A percentile compares a stretch with the other conserved stretches of the same genome.
Conservation (phyloP, 1,140 invertebrate species). For the Callitettix versicolor region DNA sequence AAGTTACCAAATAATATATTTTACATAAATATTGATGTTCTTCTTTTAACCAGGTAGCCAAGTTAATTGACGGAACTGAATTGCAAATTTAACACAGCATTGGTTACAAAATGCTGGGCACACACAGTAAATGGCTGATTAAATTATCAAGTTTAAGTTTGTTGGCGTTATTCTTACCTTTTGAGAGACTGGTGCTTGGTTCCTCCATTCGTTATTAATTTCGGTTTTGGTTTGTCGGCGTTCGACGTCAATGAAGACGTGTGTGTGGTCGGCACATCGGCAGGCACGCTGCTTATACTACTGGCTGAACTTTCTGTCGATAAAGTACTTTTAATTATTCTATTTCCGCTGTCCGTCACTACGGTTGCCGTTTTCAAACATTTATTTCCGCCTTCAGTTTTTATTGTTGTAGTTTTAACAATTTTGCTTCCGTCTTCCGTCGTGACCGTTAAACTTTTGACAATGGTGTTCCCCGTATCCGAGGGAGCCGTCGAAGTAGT, state of each 20-base stretch:
- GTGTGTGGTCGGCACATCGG: slow-evolving; percentile 8
- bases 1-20: too few relatives aligned
- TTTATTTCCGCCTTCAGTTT: slow-evolving; percentile 2
- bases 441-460: neutral
- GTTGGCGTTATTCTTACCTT: slow-evolving; percentile 31
- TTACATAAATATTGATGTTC: too few relatives aligned
- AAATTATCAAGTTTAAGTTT: slow-evolving; percentile 2
- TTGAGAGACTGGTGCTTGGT: slow-evolving; percentile 42
- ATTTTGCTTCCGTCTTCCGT: slow-evolving; percentile 9
- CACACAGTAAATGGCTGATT: too few relatives aligned
- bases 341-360: neutral
- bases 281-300: slow-evolving; percentile 17
- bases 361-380: neutral
- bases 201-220: slow-evolving; percentile 27
- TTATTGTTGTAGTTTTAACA: slow-evolving; percentile 8
- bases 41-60: too few relatives aligned
- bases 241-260: neutral
- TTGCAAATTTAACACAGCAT: too few relatives aligned
- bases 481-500: neutral
- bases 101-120: too few relatives aligned
- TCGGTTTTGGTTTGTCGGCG: slow-evolving; percentile 22
- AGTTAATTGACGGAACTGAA: too few relatives aligned
- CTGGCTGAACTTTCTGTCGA: slow-evolving; percentile 23
- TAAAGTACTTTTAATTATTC: slow-evolving; percentile 21
- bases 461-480: neutral